phyloP scores from a whole-genome alignment of 2,888 invertebrate species.

The Entomobrya multifasciata region DNA sequence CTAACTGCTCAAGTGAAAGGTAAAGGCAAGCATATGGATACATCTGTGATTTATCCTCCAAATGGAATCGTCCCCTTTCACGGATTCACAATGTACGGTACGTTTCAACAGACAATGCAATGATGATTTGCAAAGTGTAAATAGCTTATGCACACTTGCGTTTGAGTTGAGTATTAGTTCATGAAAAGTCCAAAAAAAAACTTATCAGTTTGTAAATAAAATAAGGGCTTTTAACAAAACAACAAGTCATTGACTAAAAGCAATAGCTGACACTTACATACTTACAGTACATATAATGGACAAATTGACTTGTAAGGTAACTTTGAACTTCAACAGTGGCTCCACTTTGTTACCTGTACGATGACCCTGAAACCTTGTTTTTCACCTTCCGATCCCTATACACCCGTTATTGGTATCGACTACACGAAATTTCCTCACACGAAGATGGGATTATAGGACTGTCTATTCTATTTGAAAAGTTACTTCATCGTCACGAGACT shows the following conservation, averaged over 20 bases:
- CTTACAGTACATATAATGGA: no score
- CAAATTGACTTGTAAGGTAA: background rate
- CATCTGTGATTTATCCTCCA: constrained; percentile 91
- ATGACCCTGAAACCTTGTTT: constrained; percentile 92
- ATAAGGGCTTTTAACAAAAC: no score
- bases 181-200: background rate
- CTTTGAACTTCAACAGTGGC: constrained; percentile 86
- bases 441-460: constrained; percentile 95
- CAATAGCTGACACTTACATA: no score
- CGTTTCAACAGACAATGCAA: constrained; percentile 80
- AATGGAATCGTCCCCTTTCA: constrained; percentile 98
- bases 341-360: constrained; percentile 95
- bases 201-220: background rate
- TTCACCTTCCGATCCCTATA: constrained; percentile 95
- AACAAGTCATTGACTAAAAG: no score
- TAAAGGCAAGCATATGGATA: constrained; percentile 84
- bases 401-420: constrained; percentile 93
- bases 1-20: constrained; percentile 89
- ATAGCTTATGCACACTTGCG: background rate
- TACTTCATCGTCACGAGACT: constrained; percentile 94
- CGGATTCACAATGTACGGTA: constrained; percentile 98
- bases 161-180: background rate
- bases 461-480: constrained; percentile 92
- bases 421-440: constrained; percentile 95
- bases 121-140: background rate